Conservation (phyloP, 2,888 invertebrate species). For the Eretmocerus hayati region DNA sequence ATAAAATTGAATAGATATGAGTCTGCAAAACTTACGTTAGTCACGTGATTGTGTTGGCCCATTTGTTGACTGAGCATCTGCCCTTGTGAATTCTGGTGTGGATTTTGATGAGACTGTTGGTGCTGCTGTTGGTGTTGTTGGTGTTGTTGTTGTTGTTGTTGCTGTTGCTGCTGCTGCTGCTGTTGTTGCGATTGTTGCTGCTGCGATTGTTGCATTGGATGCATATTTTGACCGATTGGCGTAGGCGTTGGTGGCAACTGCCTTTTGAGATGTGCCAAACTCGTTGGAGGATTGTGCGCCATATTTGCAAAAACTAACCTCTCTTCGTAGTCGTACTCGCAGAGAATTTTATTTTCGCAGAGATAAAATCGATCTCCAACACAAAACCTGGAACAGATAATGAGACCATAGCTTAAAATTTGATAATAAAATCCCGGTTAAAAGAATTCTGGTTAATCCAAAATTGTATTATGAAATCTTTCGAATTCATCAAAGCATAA, state of each 20-base stretch:
- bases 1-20: background rate
- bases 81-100: conserved; percentile 22
- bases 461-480: too few species aligned
- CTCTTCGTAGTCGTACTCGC: conserved; percentile 97
- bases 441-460: too few species aligned
- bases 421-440: background rate
- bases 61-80: conserved; percentile 39
- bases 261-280: conserved; percentile 71
- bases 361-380: conserved; percentile 95
- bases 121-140: conserved; percentile 16
- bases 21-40: conserved; percentile 36
- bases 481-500: too few species aligned
- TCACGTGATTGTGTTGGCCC: conserved; percentile 42
- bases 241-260: conserved; percentile 51
- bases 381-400: conserved; percentile 70
- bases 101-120: conserved; percentile 8
- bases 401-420: background rate
- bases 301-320: conserved; percentile 90
- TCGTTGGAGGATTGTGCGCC: conserved; percentile 78
- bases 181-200: conserved; percentile 20
- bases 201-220: conserved; percentile 29
- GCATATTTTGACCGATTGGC: conserved; percentile 39
- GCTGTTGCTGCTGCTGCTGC: conserved; percentile 17
- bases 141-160: conserved; percentile 9
- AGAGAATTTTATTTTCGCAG: conserved; percentile 95